phyloP scores from a whole-genome alignment of 2,113 vertebrate genomes.

The Tetrax tetrax region DNA sequence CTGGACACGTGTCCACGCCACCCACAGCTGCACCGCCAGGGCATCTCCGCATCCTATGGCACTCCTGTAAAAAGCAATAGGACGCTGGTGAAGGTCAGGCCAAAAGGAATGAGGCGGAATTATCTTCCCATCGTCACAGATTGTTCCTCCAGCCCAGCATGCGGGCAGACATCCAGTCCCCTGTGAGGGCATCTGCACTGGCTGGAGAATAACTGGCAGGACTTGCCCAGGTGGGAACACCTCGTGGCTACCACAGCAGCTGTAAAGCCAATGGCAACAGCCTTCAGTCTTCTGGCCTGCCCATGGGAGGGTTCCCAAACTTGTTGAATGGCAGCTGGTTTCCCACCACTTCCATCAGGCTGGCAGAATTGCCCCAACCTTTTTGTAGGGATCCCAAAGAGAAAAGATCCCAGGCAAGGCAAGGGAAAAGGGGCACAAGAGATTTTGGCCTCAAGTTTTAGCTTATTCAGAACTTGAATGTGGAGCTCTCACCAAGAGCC shows the following conservation, averaged over 20 bases:
- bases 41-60: neutral
- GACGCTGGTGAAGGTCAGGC: neutral
- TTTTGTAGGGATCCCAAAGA: neutral
- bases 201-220: neutral
- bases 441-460: neutral
- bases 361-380: neutral
- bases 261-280: accelerated
- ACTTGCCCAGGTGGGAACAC: neutral
- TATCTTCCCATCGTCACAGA: neutral
- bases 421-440: neutral
- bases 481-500: neutral
- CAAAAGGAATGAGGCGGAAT: neutral
- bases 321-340: neutral
- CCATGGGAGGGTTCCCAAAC: neutral
- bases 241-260: neutral
- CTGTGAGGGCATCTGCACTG: neutral
- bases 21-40: neutral
- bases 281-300: neutral
- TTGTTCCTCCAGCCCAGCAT: neutral
- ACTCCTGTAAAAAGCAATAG: neutral
- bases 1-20: neutral
- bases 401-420: neutral
- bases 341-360: neutral
- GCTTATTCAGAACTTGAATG: neutral
- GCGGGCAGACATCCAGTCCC: neutral